phyloP scores from a whole-genome alignment of 2,797 vertebrate species.

The Macropodus opercularis region DNA sequence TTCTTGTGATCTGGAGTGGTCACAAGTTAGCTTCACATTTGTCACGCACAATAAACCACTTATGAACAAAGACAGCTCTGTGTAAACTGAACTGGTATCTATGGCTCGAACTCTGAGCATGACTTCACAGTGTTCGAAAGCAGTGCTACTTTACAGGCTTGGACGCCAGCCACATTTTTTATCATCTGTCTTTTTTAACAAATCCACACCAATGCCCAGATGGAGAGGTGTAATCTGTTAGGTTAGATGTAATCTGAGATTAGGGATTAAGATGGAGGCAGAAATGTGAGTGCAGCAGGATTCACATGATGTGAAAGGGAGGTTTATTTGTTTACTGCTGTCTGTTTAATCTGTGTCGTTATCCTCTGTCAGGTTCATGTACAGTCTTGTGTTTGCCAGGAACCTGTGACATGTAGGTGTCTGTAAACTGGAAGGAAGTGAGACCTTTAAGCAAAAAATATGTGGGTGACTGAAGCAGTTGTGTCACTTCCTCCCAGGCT shows the following conservation, averaged over 20 bases:
- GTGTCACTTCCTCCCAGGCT: constrained; percentile 55
- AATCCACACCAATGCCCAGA: constrained; percentile 26
- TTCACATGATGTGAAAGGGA: constrained; percentile 12
- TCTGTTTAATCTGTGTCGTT: constrained; percentile 17
- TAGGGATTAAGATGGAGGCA: constrained; percentile 38
- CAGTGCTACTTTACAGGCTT: constrained; percentile 1
- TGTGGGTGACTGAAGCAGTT: constrained; percentile 32
- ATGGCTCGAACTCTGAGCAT: constrained; percentile 18
- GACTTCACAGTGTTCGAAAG: constrained; percentile 21
- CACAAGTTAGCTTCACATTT: constrained; percentile 19
- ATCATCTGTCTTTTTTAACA: constrained; percentile 21
- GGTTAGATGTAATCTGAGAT: constrained; percentile 63
- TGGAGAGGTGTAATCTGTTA: constrained; percentile 31
- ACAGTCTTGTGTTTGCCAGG: constrained; percentile 15
- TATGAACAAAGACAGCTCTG: constrained; percentile 49
- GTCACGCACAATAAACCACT: constrained; percentile 28
- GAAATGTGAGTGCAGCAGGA: constrained; percentile 22
- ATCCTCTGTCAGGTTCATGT: constrained; percentile 4
- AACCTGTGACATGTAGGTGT: constrained; percentile 6
- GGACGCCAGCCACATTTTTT: constrained; percentile 4
- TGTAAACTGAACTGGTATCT: constrained; percentile 18
- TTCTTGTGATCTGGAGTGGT: constrained; percentile 26
- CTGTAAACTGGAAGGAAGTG: constrained; percentile 41
- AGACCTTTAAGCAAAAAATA: constrained; percentile 58
- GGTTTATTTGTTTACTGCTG: constrained; percentile 2